Conservation (phyloP, 2,797 vertebrate genomes). For the Lateolabrax maculatus region DNA sequence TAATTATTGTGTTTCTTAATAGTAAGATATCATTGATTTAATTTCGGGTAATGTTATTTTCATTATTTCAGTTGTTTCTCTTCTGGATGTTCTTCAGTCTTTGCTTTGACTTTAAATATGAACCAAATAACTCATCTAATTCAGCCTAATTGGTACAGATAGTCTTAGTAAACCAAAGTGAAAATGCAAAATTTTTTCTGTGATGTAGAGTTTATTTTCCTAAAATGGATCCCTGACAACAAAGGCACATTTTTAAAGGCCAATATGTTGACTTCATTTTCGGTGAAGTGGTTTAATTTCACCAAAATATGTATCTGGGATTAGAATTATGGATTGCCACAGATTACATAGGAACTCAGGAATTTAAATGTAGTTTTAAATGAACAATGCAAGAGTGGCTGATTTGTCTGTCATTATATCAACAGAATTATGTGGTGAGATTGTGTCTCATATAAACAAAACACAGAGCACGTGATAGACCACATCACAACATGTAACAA, state of each 20-base stretch:
- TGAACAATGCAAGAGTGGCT: background rate
- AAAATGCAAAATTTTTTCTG: background rate
- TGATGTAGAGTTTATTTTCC: background rate
- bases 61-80: conserved; percentile 6
- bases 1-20: conserved; percentile 10
- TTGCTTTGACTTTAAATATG: conserved; percentile 3
- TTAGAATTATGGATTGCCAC: background rate
- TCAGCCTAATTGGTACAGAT: background rate
- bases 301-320: background rate
- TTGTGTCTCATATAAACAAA: conserved; percentile 4
- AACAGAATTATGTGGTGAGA: background rate
- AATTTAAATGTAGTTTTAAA: background rate
- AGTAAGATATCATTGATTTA: background rate
- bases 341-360: background rate
- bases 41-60: background rate
- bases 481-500: too few relatives aligned
- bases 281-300: background rate
- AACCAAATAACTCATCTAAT: conserved; percentile 1
- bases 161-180: background rate
- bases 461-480: background rate
- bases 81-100: background rate
- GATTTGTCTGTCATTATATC: background rate
- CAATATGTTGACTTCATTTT: background rate
- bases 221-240: background rate
- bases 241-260: background rate